These are phyloP conservation scores for Cabera pusaria DNA, from an alignment of 2,888 invertebrate genomes.

Conservation along the genomic window DNA sequence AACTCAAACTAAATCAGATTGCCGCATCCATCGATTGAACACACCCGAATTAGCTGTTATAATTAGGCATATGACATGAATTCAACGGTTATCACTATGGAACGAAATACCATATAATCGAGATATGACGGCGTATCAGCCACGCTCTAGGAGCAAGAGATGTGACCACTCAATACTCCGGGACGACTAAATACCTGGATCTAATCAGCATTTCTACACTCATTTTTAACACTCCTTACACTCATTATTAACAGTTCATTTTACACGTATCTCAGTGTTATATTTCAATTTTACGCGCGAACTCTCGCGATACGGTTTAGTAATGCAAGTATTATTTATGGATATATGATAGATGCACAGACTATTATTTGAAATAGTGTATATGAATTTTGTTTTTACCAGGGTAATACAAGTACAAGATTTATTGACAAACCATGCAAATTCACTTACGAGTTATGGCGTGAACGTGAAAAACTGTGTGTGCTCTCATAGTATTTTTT, in stretches of 20 bases:
- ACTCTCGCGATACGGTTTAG: conserved; percentile 41
- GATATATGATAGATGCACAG: too few species aligned
- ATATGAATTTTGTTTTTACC: too few species aligned
- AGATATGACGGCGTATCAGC: conserved; percentile 74
- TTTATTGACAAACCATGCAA: too few species aligned
- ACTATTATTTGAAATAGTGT: too few species aligned
- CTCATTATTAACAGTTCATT: conserved; percentile 83
- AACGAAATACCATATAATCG: conserved; percentile 77
- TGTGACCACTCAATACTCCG: conserved; percentile 31
- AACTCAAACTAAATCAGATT: conserved; percentile 41
- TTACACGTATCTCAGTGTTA: conserved; percentile 79
- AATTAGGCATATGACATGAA: conserved; percentile 81
- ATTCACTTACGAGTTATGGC: too few species aligned
- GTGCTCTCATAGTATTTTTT: too few species aligned
- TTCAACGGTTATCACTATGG: conserved; percentile 75
- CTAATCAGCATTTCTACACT: conserved; percentile 83
- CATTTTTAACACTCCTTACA: conserved; percentile 83
- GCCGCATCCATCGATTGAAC: conserved; percentile 65
- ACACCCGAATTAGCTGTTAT: conserved; percentile 69
- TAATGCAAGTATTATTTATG: too few species aligned
- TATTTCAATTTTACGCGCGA: conserved; percentile 70
- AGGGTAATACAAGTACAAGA: too few species aligned
- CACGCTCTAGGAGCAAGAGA: conserved; percentile 44
- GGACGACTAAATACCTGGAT: conserved; percentile 74
- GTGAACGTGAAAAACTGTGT: too few species aligned